Percentiles rank a stretch among this genome's conserved stretches.
Conservation (phyloP, 2,113 vertebrate species). For the Xerus inauris region DNA sequence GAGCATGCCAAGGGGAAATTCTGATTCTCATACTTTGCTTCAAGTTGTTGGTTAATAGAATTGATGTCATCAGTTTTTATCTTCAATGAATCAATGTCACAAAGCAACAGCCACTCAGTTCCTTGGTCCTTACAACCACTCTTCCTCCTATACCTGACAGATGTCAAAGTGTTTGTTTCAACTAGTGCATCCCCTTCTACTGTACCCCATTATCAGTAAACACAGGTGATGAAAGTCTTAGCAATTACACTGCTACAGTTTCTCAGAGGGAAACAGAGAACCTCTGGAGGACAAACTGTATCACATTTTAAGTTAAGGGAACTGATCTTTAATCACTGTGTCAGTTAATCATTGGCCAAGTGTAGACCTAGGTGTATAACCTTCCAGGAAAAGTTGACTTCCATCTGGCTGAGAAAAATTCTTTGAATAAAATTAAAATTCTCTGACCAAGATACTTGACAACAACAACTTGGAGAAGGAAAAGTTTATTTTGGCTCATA, state of each 20-base stretch:
- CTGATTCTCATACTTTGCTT: background rate
- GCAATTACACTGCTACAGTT: background rate
- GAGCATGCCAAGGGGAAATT: background rate
- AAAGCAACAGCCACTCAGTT: background rate
- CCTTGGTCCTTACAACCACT: background rate
- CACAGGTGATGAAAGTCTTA: background rate
- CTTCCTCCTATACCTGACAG: background rate
- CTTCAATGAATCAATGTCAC: background rate
- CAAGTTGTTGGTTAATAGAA: background rate
- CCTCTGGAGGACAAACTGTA: background rate
- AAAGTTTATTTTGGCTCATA: no score
- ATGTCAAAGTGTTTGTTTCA: background rate
- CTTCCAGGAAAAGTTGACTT: background rate
- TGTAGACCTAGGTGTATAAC: no score
- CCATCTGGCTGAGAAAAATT: background rate
- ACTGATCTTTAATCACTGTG: background rate
- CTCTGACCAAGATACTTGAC: background rate
- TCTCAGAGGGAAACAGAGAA: background rate
- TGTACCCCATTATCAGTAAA: background rate
- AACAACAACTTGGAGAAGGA: no score
- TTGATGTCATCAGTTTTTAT: background rate
- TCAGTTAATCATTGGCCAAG: background rate
- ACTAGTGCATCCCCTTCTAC: background rate
- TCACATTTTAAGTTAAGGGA: background rate
- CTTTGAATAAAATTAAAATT: background rate